phyloP scores from a whole-genome alignment of 2,797 vertebrate species.

The Limosa lapponica region DNA sequence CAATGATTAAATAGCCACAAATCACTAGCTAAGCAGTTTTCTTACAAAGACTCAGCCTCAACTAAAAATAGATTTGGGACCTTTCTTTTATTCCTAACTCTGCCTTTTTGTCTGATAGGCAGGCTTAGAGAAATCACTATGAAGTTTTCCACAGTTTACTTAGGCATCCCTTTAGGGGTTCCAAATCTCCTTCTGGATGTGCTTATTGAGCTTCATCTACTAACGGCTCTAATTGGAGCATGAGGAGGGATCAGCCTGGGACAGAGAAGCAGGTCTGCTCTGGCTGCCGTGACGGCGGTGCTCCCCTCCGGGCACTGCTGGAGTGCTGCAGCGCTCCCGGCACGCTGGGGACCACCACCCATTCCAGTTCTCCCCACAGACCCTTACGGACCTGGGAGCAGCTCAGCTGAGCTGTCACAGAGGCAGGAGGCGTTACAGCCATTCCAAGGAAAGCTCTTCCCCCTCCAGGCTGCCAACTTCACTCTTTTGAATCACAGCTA shows the following conservation, averaged over 20 bases:
- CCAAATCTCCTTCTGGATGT: background rate
- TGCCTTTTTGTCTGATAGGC: background rate
- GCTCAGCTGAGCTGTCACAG: background rate
- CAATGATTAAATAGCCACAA: background rate
- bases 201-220: background rate
- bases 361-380: background rate
- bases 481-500: background rate
- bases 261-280: background rate
- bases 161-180: background rate
- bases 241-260: background rate
- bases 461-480: background rate
- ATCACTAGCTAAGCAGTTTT: background rate
- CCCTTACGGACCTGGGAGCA: accelerated
- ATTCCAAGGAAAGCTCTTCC: background rate
- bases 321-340: background rate
- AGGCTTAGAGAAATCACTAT: background rate
- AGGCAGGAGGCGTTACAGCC: background rate
- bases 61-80: background rate
- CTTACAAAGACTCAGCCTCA: background rate
- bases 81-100: background rate
- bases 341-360: background rate
- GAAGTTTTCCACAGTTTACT: background rate
- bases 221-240: background rate
- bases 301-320: background rate
- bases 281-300: background rate